Evolutionary conservation across 2,888 invertebrate species (phyloP), one percentile per base, ranked within the genome.

Genomic region (Polydrusus cervinus): DNA sequence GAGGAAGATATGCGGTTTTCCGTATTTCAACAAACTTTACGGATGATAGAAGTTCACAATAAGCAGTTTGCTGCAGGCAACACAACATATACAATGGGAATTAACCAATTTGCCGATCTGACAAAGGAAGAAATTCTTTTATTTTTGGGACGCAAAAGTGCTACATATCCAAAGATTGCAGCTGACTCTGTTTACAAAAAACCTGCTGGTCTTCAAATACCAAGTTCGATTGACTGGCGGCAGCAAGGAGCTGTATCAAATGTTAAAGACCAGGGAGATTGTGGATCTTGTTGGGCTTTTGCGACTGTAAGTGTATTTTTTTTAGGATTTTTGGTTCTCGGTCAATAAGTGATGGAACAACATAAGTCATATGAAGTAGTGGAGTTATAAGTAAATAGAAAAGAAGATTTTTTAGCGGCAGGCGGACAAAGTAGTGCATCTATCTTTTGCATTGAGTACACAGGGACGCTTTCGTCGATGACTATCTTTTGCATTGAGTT

Each of bases 191-290:
- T 45, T 45, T 45, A 45, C n/a, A 14, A 45, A 45, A 45, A n/a
- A 45, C 14, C 45, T 13, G 13, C n/a, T 14, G 14, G 5, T 7
- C n/a, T 14, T 45, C n/a, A 45, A 45, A 45, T 45, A n/a, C 45
- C 45, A 45, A 14, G 10, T 3, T 45, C 45, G 1, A 45, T 45
- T n/a, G 45, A 45, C 14, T 45, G 45, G 45, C 13, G 45, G 7
- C 8, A 45, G 0, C 13, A n/a, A 1, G 45, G 45, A 45, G 45
- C 45, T n/a, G 45, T 45, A 45, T n/a, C 45, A 45, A 14, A n/a
- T n/a, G 45, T 45, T 45, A 45, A 45, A 45, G 14, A 45, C n/a
- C 45, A 45, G 45, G 45, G n/a, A n/a, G n/a, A n/a, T 45, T 45
- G 45, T 14, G 45, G 45, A 45, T 45, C 45, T n/a, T 45, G 45